These are phyloP conservation scores for Orchesellides sinensis DNA, from an alignment of 2,888 invertebrate genomes.

Conservation along the genomic window DNA sequence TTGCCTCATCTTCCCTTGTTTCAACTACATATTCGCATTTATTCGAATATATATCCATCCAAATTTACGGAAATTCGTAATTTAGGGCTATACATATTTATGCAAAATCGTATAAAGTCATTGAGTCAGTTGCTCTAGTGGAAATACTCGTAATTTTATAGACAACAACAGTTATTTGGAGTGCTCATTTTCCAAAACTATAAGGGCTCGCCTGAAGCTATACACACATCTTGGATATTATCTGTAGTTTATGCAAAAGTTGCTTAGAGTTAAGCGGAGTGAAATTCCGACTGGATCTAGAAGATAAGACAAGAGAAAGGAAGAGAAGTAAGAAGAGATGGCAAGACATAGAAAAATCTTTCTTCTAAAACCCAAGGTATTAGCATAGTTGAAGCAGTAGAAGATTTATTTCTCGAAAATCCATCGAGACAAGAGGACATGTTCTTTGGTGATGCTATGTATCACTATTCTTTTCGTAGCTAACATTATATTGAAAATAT, in stretches of 20 bases:
- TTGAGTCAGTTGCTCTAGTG: constrained; percentile 42
- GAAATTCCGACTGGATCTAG: constrained; percentile 5
- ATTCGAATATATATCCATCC: background rate
- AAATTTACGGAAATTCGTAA: background rate
- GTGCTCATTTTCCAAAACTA: constrained; percentile 38
- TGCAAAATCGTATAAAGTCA: constrained; percentile 59
- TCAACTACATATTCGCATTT: too few species aligned
- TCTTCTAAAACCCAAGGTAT: constrained; percentile 56
- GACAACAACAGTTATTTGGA: constrained; percentile 54
- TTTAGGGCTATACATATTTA: constrained; percentile 35
- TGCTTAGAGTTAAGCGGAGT: background rate
- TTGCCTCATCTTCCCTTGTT: constrained; percentile 10
- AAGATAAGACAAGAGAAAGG: background rate
- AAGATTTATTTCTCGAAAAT: constrained; percentile 63
- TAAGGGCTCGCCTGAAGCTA: constrained; percentile 40
- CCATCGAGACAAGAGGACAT: constrained; percentile 61
- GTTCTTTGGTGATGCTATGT: constrained; percentile 18
- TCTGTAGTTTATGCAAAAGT: background rate
- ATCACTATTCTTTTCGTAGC: constrained; percentile 24
- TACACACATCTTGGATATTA: background rate
- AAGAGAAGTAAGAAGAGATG: background rate
- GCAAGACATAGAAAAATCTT: constrained; percentile 60
- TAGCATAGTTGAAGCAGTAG: constrained; percentile 53
- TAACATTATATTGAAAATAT: background rate
- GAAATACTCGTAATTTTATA: constrained; percentile 50